Conservation (phyloP, 2,113 vertebrate genomes). For the Columba janthina region DNA sequence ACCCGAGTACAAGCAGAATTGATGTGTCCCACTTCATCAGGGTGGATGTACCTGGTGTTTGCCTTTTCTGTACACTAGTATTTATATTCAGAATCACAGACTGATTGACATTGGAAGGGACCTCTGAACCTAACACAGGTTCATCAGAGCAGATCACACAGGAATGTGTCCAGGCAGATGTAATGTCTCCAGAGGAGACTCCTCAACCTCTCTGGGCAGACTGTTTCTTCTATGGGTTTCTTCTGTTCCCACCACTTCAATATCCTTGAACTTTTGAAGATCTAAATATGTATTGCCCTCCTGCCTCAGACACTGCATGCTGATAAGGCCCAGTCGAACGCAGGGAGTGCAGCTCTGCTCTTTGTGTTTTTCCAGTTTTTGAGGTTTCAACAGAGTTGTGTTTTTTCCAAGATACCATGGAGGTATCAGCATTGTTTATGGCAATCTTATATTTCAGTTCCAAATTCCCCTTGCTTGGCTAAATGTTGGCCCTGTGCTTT, state of each 20-base stretch:
- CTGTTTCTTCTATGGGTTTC: too few relatives aligned
- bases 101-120: too few relatives aligned
- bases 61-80: background rate
- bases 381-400: background rate
- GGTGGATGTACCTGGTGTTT: background rate
- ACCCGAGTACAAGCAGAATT: rapidly evolving
- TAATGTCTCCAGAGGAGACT: too few relatives aligned
- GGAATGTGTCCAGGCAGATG: too few relatives aligned
- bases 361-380: background rate
- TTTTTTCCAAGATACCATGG: background rate
- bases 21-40: rapidly evolving
- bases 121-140: too few relatives aligned
- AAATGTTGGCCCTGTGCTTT: background rate
- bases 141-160: too few relatives aligned
- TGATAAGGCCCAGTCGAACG: background rate
- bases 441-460: background rate
- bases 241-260: background rate
- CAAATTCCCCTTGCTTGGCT: background rate
- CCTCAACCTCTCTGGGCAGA: too few relatives aligned
- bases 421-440: background rate
- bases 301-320: rapidly evolving
- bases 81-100: too few relatives aligned
- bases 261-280: background rate
- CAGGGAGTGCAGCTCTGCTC: background rate
- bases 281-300: background rate